Conservation (phyloP, 1,140 invertebrate species). For the Camponotus pennsylvanicus region DNA sequence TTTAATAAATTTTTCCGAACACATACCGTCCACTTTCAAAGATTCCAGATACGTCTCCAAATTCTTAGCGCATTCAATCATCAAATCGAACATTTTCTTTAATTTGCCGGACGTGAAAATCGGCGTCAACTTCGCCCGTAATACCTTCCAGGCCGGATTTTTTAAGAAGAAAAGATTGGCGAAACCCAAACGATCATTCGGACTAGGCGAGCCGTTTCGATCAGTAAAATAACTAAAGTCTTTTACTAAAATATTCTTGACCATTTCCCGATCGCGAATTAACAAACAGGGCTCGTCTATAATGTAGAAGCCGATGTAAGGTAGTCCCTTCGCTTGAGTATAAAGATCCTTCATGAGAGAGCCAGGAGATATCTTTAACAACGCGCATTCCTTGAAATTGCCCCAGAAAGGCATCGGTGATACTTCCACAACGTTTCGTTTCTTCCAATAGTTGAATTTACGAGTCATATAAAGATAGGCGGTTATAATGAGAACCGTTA, state of each 20-base stretch:
- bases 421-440: conserved; percentile 75
- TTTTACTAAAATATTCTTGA: conserved; percentile 85
- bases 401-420: conserved; percentile 78
- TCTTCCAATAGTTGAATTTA: conserved; percentile 84
- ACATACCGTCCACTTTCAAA: conserved; percentile 66
- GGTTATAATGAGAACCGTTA: not conserved
- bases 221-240: conserved; percentile 85
- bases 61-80: conserved; percentile 81
- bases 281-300: conserved; percentile 82
- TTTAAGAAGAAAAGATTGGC: conserved; percentile 78
- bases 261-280: conserved; percentile 83
- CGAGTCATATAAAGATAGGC: conserved; percentile 78
- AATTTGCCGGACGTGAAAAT: conserved; percentile 83
- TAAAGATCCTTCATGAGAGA: conserved; percentile 70
- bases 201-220: conserved; percentile 68
- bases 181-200: conserved; percentile 71
- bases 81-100: conserved; percentile 83
- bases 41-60: conserved; percentile 79
- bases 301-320: conserved; percentile 80
- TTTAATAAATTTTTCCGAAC: not conserved
- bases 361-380: conserved; percentile 49
- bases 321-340: conserved; percentile 46
- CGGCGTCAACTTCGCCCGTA: conserved; percentile 83
- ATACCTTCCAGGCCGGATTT: conserved; percentile 81
- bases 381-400: conserved; percentile 72